Evolutionary conservation across 2,888 invertebrate genomes (phyloP).

Genomic region (Caenorhabditis sp.): DNA sequence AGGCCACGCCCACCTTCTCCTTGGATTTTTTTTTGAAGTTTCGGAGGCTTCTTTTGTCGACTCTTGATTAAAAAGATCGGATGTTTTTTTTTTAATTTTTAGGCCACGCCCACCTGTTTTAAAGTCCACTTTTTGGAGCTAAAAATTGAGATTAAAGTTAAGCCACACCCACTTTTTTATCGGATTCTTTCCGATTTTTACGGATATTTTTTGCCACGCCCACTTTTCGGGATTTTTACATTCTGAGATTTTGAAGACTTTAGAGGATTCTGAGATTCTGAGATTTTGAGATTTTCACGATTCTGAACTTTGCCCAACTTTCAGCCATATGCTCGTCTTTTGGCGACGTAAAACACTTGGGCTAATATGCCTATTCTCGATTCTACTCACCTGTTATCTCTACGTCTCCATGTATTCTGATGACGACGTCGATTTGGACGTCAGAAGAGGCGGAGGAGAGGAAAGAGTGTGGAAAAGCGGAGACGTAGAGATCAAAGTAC

Average conservation of each 20-base stretch:
- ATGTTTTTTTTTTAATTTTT: no score
- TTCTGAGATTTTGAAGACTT: background rate
- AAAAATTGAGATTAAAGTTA: no score
- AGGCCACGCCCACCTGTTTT: no score
- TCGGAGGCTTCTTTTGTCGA: no score
- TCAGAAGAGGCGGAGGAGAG: no score
- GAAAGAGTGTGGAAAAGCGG: slow-evolving; percentile 14
- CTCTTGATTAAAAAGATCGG: no score
- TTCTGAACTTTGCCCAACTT: background rate
- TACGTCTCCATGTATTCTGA: slow-evolving; percentile 61
- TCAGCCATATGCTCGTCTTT: slow-evolving; percentile 21
- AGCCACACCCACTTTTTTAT: no score
- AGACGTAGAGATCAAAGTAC: slow-evolving; percentile 9
- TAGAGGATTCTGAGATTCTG: background rate
- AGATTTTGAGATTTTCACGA: background rate
- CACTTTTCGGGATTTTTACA: background rate
- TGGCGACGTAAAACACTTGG: slow-evolving; percentile 47
- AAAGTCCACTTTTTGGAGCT: no score
- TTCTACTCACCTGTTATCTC: slow-evolving; percentile 52
- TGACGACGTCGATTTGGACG: background rate
- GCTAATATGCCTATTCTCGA: slow-evolving; percentile 29
- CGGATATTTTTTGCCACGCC: no score
- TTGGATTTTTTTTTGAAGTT: no score
- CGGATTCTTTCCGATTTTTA: no score
- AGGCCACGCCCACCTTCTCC: no score